phyloP scores from a whole-genome alignment of 2,888 invertebrate genomes.

The Nipponacmea schrenckii region DNA sequence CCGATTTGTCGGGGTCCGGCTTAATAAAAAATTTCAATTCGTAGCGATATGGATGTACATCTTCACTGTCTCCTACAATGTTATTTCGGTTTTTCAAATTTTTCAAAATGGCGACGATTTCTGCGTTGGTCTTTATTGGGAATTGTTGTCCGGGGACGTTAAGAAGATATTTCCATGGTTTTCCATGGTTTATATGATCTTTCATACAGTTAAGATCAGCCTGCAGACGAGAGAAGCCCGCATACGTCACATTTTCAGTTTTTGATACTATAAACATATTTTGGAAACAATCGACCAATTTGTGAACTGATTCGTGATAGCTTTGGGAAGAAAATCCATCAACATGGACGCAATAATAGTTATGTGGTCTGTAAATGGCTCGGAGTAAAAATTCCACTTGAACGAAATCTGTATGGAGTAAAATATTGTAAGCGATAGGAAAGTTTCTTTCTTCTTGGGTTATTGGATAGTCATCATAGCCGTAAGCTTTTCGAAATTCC shows the following conservation, averaged over 20 bases:
- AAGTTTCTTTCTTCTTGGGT: constrained; percentile 46
- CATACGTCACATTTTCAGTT: constrained; percentile 60
- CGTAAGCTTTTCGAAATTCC: constrained; percentile 36
- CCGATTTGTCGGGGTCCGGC: constrained; percentile 15
- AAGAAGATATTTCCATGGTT: constrained; percentile 64
- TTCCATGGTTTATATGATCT: constrained; percentile 43
- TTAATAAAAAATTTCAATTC: constrained; percentile 24
- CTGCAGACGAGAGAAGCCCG: constrained; percentile 58
- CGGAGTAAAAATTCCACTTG: constrained; percentile 57
- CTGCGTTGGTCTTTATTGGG: constrained; percentile 64
- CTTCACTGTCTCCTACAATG: constrained; percentile 48
- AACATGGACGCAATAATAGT: constrained; percentile 65
- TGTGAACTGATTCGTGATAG: constrained; percentile 40
- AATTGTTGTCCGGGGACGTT: constrained; percentile 64
- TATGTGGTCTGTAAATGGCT: constrained; percentile 61
- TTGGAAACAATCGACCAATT: constrained; percentile 54
- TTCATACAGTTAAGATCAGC: constrained; percentile 66
- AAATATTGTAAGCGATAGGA: constrained; percentile 60
- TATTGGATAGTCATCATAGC: constrained; percentile 30
- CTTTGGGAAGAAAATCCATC: constrained; percentile 46
- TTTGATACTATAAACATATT: constrained; percentile 64
- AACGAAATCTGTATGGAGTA: constrained; percentile 54
- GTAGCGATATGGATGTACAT: constrained; percentile 29
- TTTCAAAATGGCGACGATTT: constrained; percentile 63
- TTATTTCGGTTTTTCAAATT: constrained; percentile 66